phyloP scores from a whole-genome alignment of 2,797 vertebrate species.

The Micropoecilia bifurca region DNA sequence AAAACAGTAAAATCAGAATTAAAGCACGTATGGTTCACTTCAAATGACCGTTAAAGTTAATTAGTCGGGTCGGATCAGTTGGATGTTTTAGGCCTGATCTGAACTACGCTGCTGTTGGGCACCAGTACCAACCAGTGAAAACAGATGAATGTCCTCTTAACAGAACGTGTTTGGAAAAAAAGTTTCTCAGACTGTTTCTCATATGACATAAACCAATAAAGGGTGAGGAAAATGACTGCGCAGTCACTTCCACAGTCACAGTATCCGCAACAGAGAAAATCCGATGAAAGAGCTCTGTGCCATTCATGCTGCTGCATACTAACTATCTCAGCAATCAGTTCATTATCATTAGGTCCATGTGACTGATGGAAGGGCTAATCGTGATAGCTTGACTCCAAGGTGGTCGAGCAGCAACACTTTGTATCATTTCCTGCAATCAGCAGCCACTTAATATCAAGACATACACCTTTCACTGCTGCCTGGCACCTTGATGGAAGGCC shows the following conservation, averaged over 20 bases:
- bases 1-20: too few species aligned
- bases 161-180: neutral
- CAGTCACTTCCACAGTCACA: neutral
- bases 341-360: conserved; percentile 33
- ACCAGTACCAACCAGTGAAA: neutral
- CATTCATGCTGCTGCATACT: conserved; percentile 25
- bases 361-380: conserved; percentile 53
- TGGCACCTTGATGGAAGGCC: conserved; percentile 34
- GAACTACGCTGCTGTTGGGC: neutral
- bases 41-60: too few species aligned
- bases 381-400: conserved; percentile 41
- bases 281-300: conserved; percentile 4
- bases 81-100: too few species aligned
- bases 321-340: conserved; percentile 28
- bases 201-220: neutral
- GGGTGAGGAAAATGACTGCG: neutral
- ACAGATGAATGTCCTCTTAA: neutral
- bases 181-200: neutral
- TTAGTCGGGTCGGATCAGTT: neutral
- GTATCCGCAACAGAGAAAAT: conserved; percentile 2
- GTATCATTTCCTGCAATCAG: conserved; percentile 65
- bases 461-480: conserved; percentile 35
- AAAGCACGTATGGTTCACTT: too few species aligned
- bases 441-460: conserved; percentile 56
- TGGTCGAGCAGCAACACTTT: conserved; percentile 22